Percentiles rank a stretch among this genome's conserved stretches.
Evolutionary conservation across 2,797 vertebrate species (phyloP).

Genomic region (Oryzias dopingdopingensis): DNA sequence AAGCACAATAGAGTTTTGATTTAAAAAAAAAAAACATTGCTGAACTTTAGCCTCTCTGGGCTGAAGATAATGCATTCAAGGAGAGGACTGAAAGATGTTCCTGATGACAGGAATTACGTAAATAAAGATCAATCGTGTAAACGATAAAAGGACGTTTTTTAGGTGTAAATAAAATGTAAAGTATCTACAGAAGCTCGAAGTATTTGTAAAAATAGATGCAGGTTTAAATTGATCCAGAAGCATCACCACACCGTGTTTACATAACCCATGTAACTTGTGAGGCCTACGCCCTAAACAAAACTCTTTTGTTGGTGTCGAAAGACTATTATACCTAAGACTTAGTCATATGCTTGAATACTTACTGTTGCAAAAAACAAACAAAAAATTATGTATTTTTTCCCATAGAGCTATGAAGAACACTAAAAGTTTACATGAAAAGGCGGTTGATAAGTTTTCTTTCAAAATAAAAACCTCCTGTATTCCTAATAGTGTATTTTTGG

Average conservation of each 20-base stretch:
- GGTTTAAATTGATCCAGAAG: slow-evolving; percentile 8
- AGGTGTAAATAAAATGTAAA: slow-evolving; percentile 35
- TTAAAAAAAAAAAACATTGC: slow-evolving; percentile 6
- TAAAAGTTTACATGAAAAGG: slow-evolving; percentile 10
- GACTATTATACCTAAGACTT: slow-evolving; percentile 36
- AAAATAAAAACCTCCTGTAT: too few relatives aligned
- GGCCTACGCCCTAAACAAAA: slow-evolving; percentile 40
- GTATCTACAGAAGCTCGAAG: slow-evolving; percentile 12
- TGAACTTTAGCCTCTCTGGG: slow-evolving; percentile 29
- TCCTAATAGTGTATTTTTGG: too few relatives aligned
- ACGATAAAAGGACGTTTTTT: background rate
- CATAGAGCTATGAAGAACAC: too few relatives aligned
- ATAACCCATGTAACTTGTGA: slow-evolving; percentile 28
- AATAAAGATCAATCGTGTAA: background rate
- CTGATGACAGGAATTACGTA: slow-evolving; percentile 6
- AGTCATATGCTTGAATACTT: slow-evolving; percentile 15
- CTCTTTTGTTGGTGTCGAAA: slow-evolving; percentile 43
- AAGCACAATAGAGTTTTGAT: slow-evolving; percentile 9
- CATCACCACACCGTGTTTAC: slow-evolving; percentile 27
- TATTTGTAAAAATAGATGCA: slow-evolving; percentile 8
- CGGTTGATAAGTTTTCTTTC: too few relatives aligned
- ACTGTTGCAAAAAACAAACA: slow-evolving; percentile 4
- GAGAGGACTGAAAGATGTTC: slow-evolving; percentile 5
- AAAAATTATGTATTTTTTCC: too few relatives aligned
- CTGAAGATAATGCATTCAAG: slow-evolving; percentile 30